Evolutionary conservation across 92 coral and sea anemone species (phyloP), one percentile per base, ranked within the genome.

Genomic region (Muricea muricata): DNA sequence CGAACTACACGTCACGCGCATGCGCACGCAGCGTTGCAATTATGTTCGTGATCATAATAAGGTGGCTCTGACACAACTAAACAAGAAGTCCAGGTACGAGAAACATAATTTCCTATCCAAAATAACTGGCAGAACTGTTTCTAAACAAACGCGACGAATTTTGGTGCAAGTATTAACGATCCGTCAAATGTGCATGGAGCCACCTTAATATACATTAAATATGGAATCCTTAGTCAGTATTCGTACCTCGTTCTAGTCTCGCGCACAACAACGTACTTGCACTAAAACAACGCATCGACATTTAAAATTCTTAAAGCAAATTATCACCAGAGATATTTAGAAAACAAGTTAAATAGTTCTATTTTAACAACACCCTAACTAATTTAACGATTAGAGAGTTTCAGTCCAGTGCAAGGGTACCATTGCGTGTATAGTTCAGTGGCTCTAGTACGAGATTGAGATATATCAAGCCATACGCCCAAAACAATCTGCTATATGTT

Each of bases 341-440:
- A 75, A 75, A 75, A 75, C 23, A 24, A 52, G 65, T 75, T 75
- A 75, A 75, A 75, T 75, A 75, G 28, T 24, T 57, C 29, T 29
- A 29, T 75, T 50, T 70, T 45, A 63, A 47, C 65, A 75, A 54
- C 80, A 75, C 80, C 80, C 80, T 75, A 75, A 75, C 80, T 75
- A 75, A n/a, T 32, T 26, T 75, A 24, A 75, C 37, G 70, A 30
- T 26, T 13, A 28, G 70, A 63, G n/a, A 63, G 70, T 39, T 63
- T 63, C 2, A 7, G 18, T 63, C 70, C 39, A 28, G 1, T 60
- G 32, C 17, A 60, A 60, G 68, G 34, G n/a, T n/a, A n/a, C n/a
- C n/a, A n/a, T n/a, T n/a, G n/a, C n/a, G n/a, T n/a, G n/a, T n/a
- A n/a, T n/a, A n/a, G n/a, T n/a, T n/a, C n/a, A n/a, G n/a, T n/a